These are phyloP conservation scores for Meiosimyza platycephala DNA, from an alignment of 2,888 invertebrate genomes.

Conservation along the genomic window DNA sequence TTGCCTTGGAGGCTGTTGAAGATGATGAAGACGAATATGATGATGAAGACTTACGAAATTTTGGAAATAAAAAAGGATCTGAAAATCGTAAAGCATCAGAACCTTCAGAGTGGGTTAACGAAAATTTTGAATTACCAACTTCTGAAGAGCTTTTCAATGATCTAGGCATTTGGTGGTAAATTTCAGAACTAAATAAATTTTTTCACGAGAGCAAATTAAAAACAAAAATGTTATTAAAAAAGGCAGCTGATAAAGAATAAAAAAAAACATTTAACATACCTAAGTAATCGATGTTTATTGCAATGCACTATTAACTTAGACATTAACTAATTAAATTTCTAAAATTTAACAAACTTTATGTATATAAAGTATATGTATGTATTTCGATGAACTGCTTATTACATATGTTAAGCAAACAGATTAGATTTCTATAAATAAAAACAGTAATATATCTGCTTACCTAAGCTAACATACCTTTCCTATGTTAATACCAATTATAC, in stretches of 20 bases:
- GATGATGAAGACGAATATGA: slow-evolving; percentile 60
- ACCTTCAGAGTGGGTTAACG: slow-evolving; percentile 60
- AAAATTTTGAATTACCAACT: slow-evolving; percentile 60
- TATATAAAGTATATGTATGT: no score
- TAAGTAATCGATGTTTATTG: no score
- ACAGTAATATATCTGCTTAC: no score
- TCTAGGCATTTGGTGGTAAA: slow-evolving; percentile 62
- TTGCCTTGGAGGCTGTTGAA: slow-evolving; percentile 58
- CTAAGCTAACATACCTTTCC: no score
- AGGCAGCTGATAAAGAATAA: no score
- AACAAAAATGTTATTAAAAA: not conserved
- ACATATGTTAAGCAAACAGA: no score
- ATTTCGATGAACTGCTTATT: no score
- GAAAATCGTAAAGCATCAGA: slow-evolving; percentile 38
- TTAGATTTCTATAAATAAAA: no score
- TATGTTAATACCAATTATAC: no score
- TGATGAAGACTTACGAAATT: slow-evolving; percentile 58
- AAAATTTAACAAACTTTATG: not conserved
- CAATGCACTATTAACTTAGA: no score
- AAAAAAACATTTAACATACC: no score
- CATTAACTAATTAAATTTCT: no score
- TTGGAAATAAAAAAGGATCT: slow-evolving; percentile 58
- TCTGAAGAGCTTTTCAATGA: slow-evolving; percentile 61
- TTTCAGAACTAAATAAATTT: not conserved
- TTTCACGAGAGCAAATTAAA: not conserved